These are phyloP conservation scores for Melinaea menophilus DNA, from an alignment of 2,888 invertebrate genomes.

Conservation along the genomic window DNA sequence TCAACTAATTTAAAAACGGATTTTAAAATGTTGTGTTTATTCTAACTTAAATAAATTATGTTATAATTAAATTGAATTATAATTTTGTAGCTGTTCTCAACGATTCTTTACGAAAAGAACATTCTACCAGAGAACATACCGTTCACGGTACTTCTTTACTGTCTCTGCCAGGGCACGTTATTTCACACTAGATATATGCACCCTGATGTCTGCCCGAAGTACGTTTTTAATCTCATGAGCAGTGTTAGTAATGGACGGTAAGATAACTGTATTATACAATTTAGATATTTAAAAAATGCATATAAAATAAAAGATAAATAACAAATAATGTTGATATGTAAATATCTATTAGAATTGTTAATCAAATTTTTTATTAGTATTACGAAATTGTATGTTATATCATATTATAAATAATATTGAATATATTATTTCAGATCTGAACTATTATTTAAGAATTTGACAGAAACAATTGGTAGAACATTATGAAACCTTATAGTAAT, in stretches of 20 bases:
- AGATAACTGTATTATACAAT: constrained; percentile 28
- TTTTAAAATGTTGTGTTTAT: constrained; percentile 2
- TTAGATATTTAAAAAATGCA: not conserved
- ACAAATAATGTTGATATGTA: not conserved
- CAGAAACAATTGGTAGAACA: constrained; percentile 33
- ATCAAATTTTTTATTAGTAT: no score
- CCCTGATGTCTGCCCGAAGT: constrained; percentile 67
- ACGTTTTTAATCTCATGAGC: constrained; percentile 66
- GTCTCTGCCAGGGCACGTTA: constrained; percentile 68
- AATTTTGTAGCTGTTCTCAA: constrained; percentile 58
- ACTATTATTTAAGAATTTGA: constrained; percentile 40
- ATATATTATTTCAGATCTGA: constrained; percentile 48
- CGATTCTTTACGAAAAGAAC: constrained; percentile 68
- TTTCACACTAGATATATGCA: constrained; percentile 69
- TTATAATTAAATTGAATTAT: constrained; percentile 1
- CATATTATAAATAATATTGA: not conserved
- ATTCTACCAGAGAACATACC: constrained; percentile 60
- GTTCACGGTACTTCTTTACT: constrained; percentile 66
- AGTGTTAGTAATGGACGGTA: constrained; percentile 68
- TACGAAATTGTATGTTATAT: no score
- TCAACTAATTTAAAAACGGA: not conserved
- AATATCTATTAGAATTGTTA: no score
- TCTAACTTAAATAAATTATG: not conserved
- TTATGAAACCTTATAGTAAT: not conserved
- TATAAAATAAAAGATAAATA: not conserved